A percentile compares a stretch with the other conserved stretches of the same genome.
phyloP scores from a whole-genome alignment of 2,888 invertebrate genomes.

The Idaea straminata region DNA sequence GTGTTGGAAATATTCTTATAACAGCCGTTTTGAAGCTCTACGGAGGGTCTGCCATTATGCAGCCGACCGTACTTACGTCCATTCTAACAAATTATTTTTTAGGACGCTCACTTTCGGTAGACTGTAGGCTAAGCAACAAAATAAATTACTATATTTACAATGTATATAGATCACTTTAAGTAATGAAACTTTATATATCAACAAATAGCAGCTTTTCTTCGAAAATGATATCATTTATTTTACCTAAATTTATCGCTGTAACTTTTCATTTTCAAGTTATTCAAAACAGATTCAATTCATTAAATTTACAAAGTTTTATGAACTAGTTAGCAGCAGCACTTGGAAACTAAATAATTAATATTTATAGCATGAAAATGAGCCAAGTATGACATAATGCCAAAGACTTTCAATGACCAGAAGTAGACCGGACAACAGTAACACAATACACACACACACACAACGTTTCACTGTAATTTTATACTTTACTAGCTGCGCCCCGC shows the following conservation, averaged over 20 bases:
- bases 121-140: not conserved
- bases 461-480: no score
- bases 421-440: no score
- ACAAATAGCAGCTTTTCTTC: not conserved
- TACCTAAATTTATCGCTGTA: conserved; percentile 11
- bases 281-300: not conserved
- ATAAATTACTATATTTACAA: not conserved
- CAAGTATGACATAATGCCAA: conserved; percentile 40
- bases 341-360: conserved; percentile 39
- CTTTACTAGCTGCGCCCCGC: no score
- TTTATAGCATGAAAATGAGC: conserved; percentile 37
- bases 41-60: no score
- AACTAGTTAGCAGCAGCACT: conserved; percentile 17
- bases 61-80: no score
- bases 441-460: no score
- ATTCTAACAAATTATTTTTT: no score
- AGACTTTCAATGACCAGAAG: no score
- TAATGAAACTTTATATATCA: not conserved
- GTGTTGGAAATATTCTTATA: no score
- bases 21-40: no score
- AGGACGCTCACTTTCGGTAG: no score
- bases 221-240: conserved; percentile 7
- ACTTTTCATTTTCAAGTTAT: conserved; percentile 14
- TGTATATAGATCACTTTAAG: not conserved
- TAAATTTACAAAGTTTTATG: not conserved